phyloP scores from a whole-genome alignment of 1,140 invertebrate species.

The Drosophila sproati region DNA sequence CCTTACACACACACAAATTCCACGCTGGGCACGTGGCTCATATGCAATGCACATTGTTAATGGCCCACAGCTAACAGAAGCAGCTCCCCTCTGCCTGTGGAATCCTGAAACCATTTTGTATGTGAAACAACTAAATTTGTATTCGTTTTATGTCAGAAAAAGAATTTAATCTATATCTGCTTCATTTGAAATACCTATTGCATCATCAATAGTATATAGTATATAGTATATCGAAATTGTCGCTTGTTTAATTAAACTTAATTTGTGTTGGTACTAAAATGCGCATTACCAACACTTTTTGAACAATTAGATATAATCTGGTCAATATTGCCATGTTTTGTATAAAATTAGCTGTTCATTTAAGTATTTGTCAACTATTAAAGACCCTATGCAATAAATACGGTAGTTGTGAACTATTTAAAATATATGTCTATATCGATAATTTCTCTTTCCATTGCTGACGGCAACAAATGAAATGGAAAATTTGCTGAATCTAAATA shows the following conservation, averaged over 20 bases:
- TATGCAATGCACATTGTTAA: constrained; percentile 16
- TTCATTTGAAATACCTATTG: no score
- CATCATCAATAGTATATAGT: no score
- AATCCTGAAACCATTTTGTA: not conserved
- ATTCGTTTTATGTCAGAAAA: constrained; percentile 12
- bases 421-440: not conserved
- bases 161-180: no score
- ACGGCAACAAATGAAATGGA: constrained; percentile 36
- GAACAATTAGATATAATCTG: no score
- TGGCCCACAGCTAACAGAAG: not conserved
- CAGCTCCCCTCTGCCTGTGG: not conserved
- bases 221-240: no score
- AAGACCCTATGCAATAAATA: no score
- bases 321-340: no score
- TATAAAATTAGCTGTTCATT: no score
- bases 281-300: no score
- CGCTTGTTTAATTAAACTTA: no score
- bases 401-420: not conserved
- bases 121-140: constrained; percentile 15
- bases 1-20: not conserved
- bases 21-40: constrained; percentile 8
- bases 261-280: no score
- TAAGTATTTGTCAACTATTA: no score
- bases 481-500: constrained; percentile 33
- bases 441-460: constrained; percentile 1